Conservation (phyloP, 2,888 invertebrate species). For the Nasonovia ribisnigri region DNA sequence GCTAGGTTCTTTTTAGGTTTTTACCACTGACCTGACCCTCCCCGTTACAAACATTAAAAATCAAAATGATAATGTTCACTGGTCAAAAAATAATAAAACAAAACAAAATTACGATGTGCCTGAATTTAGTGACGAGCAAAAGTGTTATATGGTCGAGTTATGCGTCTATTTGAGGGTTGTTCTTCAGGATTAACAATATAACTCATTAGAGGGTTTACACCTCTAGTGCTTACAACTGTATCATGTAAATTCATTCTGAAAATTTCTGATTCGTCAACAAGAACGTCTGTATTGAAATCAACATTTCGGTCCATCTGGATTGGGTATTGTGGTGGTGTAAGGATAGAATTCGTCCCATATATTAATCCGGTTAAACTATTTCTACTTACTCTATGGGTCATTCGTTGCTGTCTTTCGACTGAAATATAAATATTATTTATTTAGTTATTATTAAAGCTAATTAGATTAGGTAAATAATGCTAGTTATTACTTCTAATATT, state of each 20-base stretch:
- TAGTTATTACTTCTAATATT: not conserved
- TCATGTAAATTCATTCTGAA: constrained; percentile 20
- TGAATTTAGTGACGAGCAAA: not conserved
- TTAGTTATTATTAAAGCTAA: not conserved
- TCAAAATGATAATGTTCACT: not conserved
- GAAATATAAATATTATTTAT: not conserved
- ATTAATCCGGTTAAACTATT: not conserved
- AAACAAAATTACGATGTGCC: not conserved
- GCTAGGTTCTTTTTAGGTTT: too few species aligned
- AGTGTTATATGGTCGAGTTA: not conserved
- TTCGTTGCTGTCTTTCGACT: not conserved
- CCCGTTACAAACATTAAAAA: not conserved
- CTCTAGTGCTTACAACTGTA: not conserved
- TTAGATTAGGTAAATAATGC: not conserved
- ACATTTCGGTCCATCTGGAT: not conserved
- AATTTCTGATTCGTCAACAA: not conserved
- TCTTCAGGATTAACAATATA: not conserved
- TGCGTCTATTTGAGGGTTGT: not conserved
- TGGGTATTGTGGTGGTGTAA: not conserved
- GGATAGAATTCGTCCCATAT: too few species aligned
- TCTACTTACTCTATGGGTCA: not conserved
- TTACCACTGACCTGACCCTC: too few species aligned
- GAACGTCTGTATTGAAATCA: not conserved
- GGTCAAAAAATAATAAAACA: not conserved
- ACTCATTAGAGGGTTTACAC: not conserved